A percentile compares a stretch with the other conserved stretches of the same genome.
Conservation (phyloP, 1,140 invertebrate species). For the Neodiprion fabricii region DNA sequence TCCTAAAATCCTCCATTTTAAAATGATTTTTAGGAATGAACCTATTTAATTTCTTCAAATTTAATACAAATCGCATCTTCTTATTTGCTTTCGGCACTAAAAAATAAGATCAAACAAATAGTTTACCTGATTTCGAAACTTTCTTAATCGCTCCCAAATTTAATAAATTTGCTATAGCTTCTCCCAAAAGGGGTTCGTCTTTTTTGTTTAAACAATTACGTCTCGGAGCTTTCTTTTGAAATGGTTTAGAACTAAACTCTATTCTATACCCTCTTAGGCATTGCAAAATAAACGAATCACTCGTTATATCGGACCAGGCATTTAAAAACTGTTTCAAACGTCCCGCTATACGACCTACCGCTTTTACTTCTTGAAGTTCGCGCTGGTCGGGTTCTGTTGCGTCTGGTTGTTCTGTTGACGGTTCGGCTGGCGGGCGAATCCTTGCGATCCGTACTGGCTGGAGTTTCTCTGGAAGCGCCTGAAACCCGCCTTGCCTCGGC, state of each 20-base stretch:
- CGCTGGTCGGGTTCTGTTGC: too few relatives aligned
- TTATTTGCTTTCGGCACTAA: slow-evolving; percentile 44
- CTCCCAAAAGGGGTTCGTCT: slow-evolving; percentile 13
- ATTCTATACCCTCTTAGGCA: background rate
- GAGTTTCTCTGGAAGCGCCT: too few relatives aligned
- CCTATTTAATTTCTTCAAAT: slow-evolving; percentile 21
- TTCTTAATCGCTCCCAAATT: slow-evolving; percentile 7
- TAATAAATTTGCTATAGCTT: slow-evolving; percentile 16
- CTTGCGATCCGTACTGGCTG: too few relatives aligned
- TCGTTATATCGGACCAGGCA: background rate
- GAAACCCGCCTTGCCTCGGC: too few relatives aligned
- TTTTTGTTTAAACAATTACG: slow-evolving; percentile 42
- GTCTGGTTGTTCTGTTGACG: too few relatives aligned
- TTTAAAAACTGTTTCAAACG: background rate
- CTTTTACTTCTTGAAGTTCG: background rate
- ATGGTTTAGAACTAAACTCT: background rate
- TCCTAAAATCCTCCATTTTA: slow-evolving; percentile 18
- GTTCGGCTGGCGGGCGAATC: too few relatives aligned
- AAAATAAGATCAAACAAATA: slow-evolving; percentile 42
- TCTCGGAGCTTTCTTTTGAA: background rate
- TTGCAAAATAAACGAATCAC: background rate
- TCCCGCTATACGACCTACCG: background rate
- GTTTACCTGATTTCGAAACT: background rate
- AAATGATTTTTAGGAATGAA: slow-evolving; percentile 17
- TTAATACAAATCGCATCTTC: slow-evolving; percentile 22